phyloP scores from a whole-genome alignment of 2,797 vertebrate genomes.

The Botia almorhae region DNA sequence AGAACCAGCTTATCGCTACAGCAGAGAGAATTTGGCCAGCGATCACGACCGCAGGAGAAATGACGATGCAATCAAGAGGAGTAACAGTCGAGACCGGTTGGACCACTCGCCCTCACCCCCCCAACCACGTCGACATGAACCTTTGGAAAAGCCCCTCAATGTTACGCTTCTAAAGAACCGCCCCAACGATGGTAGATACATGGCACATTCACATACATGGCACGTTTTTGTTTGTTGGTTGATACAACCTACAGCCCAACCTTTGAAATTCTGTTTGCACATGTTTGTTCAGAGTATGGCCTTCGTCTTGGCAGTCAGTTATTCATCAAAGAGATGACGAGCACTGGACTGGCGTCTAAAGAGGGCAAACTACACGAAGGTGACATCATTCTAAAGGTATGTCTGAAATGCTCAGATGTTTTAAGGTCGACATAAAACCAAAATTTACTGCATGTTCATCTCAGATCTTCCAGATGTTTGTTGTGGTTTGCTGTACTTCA shows the following conservation, averaged over 20 bases:
- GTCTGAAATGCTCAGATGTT: background rate
- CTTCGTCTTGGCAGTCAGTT: conserved; percentile 97
- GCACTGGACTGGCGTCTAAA: conserved; percentile 87
- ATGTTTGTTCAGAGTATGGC: conserved; percentile 85
- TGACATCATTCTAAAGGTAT: conserved; percentile 95
- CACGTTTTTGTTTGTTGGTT: background rate
- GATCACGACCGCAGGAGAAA: conserved; percentile 64
- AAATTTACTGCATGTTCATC: background rate
- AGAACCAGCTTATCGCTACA: conserved; percentile 55
- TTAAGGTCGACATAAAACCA: background rate
- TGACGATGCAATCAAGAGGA: conserved; percentile 66
- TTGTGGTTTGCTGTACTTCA: background rate
- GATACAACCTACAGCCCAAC: background rate
- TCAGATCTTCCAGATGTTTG: background rate
- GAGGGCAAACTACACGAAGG: conserved; percentile 94
- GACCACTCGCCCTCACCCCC: conserved; percentile 82
- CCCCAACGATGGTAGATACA: conserved; percentile 85
- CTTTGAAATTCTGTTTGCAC: conserved; percentile 18
- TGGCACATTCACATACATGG: no score
- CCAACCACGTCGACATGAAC: conserved; percentile 65
- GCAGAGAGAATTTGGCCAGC: conserved; percentile 56
- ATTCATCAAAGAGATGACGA: conserved; percentile 98
- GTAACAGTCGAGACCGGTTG: conserved; percentile 82
- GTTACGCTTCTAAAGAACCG: conserved; percentile 90
- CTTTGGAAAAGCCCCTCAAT: conserved; percentile 80